Conservation (phyloP, 2,888 invertebrate species). For the Protula sp. region DNA sequence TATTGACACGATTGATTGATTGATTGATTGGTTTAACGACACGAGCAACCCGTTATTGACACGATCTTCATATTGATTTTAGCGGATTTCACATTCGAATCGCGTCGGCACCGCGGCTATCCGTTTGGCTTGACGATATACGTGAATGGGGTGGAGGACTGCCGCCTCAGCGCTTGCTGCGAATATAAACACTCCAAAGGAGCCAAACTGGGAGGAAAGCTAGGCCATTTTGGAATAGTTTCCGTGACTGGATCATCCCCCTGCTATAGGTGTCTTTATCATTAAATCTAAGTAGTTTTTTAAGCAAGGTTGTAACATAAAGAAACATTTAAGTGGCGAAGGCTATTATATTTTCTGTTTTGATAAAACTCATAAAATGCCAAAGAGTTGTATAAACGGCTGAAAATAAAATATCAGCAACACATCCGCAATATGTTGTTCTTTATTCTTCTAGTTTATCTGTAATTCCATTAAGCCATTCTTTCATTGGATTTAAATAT, state of each 20-base stretch:
- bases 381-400: too few relatives aligned
- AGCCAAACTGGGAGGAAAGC: conserved; percentile 49
- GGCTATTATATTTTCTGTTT: too few relatives aligned
- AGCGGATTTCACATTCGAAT: conserved; percentile 53
- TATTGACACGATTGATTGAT: too few relatives aligned
- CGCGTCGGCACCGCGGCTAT: conserved; percentile 52
- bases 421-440: neutral
- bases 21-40: too few relatives aligned
- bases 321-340: neutral
- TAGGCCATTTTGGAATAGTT: conserved; percentile 53
- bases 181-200: conserved; percentile 53
- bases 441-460: too few relatives aligned
- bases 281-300: too few relatives aligned
- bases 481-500: too few relatives aligned
- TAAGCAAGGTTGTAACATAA: neutral
- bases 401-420: neutral
- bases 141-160: conserved; percentile 52
- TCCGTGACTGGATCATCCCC: conserved; percentile 38
- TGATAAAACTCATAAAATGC: neutral
- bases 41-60: too few relatives aligned
- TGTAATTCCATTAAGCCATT: too few relatives aligned
- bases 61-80: too few relatives aligned
- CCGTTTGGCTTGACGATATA: conserved; percentile 55
- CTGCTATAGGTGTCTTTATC: conserved; percentile 27
- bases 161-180: conserved; percentile 54